These are phyloP conservation scores for Agapostemon virescens DNA, from an alignment of 2,888 invertebrate species.

Conservation along the genomic window DNA sequence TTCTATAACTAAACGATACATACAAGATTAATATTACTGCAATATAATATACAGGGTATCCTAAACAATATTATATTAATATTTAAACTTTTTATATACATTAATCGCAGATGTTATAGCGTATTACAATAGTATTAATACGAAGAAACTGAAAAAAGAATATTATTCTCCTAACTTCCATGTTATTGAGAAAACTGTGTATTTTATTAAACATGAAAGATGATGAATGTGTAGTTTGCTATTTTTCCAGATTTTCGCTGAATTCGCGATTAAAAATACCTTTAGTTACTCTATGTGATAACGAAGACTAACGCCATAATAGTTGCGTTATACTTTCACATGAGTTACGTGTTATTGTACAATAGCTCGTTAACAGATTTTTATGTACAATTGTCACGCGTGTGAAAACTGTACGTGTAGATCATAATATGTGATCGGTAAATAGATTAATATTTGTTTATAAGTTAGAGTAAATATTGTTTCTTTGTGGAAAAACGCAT, in stretches of 20 bases:
- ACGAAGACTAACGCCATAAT: constrained; percentile 7
- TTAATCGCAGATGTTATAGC: constrained; percentile 27
- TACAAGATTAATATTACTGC: constrained; percentile 38
- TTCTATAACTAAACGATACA: constrained; percentile 16
- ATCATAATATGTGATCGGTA: constrained; percentile 31
- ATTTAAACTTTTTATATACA: constrained; percentile 18
- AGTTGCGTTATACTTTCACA: constrained; percentile 24
- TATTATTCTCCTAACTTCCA: neutral
- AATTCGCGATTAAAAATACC: neutral
- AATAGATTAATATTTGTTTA: constrained; percentile 42
- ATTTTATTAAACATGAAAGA: neutral
- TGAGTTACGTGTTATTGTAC: constrained; percentile 51
- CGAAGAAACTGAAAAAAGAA: constrained; percentile 14
- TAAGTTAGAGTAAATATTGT: constrained; percentile 36
- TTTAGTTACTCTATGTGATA: constrained; percentile 10
- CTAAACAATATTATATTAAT: neutral
- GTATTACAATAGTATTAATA: constrained; percentile 40
- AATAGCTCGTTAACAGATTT: constrained; percentile 25
- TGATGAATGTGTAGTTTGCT: neutral
- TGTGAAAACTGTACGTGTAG: constrained; percentile 19
- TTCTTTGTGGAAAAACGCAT: constrained; percentile 31
- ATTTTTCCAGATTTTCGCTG: neutral
- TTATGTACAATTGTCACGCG: constrained; percentile 39
- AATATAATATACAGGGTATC: constrained; percentile 28
- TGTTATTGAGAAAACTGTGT: neutral